Conservation (phyloP, 1,140 invertebrate species). For the Caenorhabditis tropicalis region DNA sequence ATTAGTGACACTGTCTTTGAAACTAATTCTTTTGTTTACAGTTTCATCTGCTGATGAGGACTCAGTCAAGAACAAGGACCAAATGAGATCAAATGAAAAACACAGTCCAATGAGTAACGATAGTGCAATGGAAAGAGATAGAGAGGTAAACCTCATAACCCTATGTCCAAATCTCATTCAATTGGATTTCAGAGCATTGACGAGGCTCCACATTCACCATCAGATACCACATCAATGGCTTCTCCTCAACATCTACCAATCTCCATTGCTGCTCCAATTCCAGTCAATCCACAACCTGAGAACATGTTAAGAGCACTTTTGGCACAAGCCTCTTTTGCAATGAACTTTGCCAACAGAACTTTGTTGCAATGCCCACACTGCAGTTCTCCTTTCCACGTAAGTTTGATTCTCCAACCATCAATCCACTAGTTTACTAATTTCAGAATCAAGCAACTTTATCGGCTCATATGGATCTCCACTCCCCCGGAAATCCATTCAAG, state of each 20-base stretch:
- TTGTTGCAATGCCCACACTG: slow-evolving; percentile 82
- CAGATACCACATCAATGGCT: not conserved
- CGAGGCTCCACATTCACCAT: slow-evolving; percentile 13
- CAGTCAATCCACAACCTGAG: not conserved
- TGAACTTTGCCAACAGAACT: not conserved
- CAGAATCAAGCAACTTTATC: slow-evolving; percentile 86
- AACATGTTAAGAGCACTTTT: not conserved
- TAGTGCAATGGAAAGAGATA: not conserved
- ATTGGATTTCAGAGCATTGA: not conserved
- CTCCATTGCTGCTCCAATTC: not conserved
- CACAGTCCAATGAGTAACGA: slow-evolving; percentile 9
- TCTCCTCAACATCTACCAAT: not conserved
- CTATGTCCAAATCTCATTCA: not conserved
- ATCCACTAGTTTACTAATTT: slow-evolving; percentile 75
- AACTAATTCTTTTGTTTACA: not conserved
- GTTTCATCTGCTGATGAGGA: slow-evolving; percentile 32
- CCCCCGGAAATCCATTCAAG: slow-evolving; percentile 85
- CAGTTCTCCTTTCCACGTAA: slow-evolving; percentile 77
- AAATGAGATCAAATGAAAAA: not conserved
- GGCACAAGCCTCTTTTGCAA: not conserved
- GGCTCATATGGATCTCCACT: slow-evolving; percentile 94
- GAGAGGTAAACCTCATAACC: not conserved
- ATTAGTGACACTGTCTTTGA: too few species aligned
- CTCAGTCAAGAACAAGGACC: not conserved
- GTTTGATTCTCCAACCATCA: not conserved